These are phyloP conservation scores for Porites evermanni DNA, from an alignment of 92 coral and sea anemone genomes.

Conservation along the genomic window DNA sequence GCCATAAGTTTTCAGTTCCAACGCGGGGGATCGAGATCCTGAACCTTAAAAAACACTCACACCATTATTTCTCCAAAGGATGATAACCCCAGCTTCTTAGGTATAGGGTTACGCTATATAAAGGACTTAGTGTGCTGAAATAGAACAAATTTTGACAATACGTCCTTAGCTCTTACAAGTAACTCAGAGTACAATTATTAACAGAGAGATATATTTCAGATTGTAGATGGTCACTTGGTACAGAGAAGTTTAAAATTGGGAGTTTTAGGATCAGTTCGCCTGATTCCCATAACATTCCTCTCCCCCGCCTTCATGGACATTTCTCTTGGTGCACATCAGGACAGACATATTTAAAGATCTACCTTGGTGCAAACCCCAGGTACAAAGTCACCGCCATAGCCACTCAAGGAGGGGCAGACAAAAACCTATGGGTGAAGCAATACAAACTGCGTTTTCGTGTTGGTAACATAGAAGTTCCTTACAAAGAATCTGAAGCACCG, in stretches of 20 bases:
- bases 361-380: constrained; percentile 16
- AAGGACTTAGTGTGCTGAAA: too few relatives aligned
- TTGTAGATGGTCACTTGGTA: constrained; percentile 41
- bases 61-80: too few relatives aligned
- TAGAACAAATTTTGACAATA: too few relatives aligned
- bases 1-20: too few relatives aligned
- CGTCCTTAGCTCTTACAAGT: too few relatives aligned
- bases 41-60: too few relatives aligned
- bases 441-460: constrained; percentile 35
- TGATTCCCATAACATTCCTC: neutral
- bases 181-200: neutral
- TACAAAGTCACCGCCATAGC: constrained; percentile 53
- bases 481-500: constrained; percentile 25
- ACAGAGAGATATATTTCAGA: neutral
- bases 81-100: too few relatives aligned
- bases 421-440: constrained; percentile 37
- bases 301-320: constrained; percentile 27
- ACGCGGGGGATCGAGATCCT: too few relatives aligned
- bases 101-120: too few relatives aligned
- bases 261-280: constrained; percentile 41
- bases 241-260: constrained; percentile 24
- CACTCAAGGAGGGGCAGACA: constrained; percentile 54
- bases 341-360: constrained; percentile 32
- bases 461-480: constrained; percentile 15
- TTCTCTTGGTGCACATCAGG: constrained; percentile 46